Evolutionary conservation across 2,113 vertebrate genomes (phyloP).

Genomic region (Dicrurus megarhynchus): DNA sequence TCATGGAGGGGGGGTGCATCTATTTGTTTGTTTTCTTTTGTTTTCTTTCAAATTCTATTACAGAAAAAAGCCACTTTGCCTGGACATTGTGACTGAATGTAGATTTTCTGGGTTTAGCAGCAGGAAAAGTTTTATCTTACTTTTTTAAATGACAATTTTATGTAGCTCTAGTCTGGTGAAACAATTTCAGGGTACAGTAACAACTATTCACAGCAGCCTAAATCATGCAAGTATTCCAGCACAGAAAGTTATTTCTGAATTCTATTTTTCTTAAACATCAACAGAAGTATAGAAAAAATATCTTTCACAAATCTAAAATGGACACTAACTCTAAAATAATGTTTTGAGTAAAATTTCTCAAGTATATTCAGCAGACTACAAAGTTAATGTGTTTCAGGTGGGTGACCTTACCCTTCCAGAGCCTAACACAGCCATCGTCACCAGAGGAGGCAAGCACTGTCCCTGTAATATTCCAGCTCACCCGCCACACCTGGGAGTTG

Average conservation of each 20-base stretch:
- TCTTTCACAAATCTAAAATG: background rate
- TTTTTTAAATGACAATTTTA: background rate
- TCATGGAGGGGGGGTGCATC: background rate
- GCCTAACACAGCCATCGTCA: slow-evolving; percentile 93
- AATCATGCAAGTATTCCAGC: background rate
- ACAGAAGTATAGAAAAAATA: background rate
- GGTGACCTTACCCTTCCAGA: slow-evolving; percentile 91
- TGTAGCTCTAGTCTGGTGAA: background rate
- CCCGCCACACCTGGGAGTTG: slow-evolving; percentile 96
- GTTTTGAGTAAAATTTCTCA: background rate
- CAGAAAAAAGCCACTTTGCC: background rate
- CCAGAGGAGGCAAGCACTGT: slow-evolving; percentile 95
- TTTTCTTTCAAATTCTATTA: background rate
- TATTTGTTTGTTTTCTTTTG: background rate
- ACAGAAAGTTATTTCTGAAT: background rate
- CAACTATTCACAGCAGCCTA: background rate
- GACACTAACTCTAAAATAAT: background rate
- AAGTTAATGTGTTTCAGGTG: background rate
- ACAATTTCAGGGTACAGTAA: background rate
- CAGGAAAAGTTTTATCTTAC: background rate
- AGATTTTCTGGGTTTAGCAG: background rate
- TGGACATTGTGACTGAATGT: background rate
- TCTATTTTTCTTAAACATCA: background rate
- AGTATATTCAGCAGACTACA: background rate
- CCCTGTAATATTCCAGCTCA: slow-evolving; percentile 98